A percentile compares a stretch with the other conserved stretches of the same genome.
Conservation (phyloP, 2,888 invertebrate species). For the Nomada lathburiana region DNA sequence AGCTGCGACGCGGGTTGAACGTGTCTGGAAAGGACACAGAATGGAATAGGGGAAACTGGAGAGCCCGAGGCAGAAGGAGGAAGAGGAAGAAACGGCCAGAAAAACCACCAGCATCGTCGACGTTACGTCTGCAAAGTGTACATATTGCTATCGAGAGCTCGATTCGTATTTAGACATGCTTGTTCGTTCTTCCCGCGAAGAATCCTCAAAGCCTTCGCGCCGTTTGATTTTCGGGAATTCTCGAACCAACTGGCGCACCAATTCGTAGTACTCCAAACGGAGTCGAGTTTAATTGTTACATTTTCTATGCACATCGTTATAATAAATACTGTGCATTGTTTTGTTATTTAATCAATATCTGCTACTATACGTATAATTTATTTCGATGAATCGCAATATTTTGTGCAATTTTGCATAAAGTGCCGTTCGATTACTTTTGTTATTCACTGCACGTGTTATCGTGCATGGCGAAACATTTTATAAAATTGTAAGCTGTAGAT, state of each 20-base stretch:
- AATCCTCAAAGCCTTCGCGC: constrained; percentile 30
- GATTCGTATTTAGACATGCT: constrained; percentile 45
- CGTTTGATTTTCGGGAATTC: constrained; percentile 29
- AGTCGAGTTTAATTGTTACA: too few species aligned
- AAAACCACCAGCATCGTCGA: constrained; percentile 34
- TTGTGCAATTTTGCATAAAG: too few species aligned
- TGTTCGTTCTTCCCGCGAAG: constrained; percentile 40
- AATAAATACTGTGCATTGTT: too few species aligned
- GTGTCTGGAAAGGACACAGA: constrained; percentile 55
- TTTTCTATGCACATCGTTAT: too few species aligned
- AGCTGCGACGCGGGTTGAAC: constrained; percentile 55
- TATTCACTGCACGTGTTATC: too few species aligned
- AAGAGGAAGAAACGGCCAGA: constrained; percentile 38
- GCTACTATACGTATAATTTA: too few species aligned
- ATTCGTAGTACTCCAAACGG: background rate
- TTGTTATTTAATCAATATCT: too few species aligned
- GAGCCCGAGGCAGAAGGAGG: constrained; percentile 31
- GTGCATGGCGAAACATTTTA: too few species aligned
- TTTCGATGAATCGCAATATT: too few species aligned
- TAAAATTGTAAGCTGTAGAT: too few species aligned
- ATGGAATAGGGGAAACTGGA: constrained; percentile 23
- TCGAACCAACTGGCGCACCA: background rate
- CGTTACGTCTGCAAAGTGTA: constrained; percentile 22
- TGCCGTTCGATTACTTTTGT: too few species aligned
- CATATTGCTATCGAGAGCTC: constrained; percentile 36